Evolutionary conservation across 37 sponge, comb jelly and placozoan species (phyloP).

Genomic region (Bolinopsis microptera): DNA sequence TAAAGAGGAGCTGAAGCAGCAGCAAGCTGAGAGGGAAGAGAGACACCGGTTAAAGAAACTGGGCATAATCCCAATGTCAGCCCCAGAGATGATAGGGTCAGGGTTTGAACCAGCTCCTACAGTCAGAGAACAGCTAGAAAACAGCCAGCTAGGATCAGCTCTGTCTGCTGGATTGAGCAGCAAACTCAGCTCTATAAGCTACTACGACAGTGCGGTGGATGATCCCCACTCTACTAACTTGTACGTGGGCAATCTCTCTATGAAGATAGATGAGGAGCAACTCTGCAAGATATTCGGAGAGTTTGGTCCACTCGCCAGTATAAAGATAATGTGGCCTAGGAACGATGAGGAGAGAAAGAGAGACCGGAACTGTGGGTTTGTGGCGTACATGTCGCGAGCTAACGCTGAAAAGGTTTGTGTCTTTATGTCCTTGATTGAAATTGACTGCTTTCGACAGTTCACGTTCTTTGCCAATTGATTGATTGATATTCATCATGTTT

Average conservation of each 20-base stretch:
- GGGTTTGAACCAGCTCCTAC: conserved; percentile 54
- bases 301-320: conserved; percentile 95
- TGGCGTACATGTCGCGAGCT: conserved; percentile 95
- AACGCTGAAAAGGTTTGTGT: conserved; percentile 78
- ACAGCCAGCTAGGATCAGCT: background rate
- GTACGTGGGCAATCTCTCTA: conserved; percentile 83
- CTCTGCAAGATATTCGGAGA: conserved; percentile 96
- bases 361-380: conserved; percentile 97
- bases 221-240: conserved; percentile 96
- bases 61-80: conserved; percentile 66
- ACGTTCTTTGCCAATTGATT: too few species aligned
- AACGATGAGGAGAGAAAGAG: conserved; percentile 94
- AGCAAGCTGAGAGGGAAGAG: conserved; percentile 76
- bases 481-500: too few species aligned
- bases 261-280: conserved; percentile 95
- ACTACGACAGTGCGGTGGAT: conserved; percentile 75
- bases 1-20: conserved; percentile 93
- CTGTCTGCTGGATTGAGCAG: background rate
- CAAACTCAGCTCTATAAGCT: conserved; percentile 68
- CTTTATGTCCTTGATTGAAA: too few species aligned
- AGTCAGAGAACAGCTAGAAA: conserved; percentile 19
- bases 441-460: too few species aligned
- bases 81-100: conserved; percentile 59
- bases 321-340: conserved; percentile 99
- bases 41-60: conserved; percentile 69